Conservation (phyloP, 1,140 invertebrate genomes). For the Contarinia nasturtii region DNA sequence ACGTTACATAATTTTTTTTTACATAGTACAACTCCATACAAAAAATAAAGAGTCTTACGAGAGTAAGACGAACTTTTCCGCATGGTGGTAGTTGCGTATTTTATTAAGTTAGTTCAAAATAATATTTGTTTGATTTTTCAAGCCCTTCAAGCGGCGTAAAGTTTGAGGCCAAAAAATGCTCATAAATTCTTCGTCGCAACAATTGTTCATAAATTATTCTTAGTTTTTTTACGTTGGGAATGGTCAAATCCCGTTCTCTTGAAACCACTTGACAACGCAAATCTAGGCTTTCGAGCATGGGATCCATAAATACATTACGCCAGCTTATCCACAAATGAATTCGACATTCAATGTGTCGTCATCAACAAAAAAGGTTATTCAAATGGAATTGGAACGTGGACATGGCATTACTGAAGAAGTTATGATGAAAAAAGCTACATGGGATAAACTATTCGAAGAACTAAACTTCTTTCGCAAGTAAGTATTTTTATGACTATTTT, state of each 20-base stretch:
- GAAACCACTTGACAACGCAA: constrained; percentile 74
- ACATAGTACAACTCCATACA: too few relatives aligned
- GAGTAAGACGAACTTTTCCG: too few relatives aligned
- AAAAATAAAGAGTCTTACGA: too few relatives aligned
- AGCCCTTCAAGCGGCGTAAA: too few relatives aligned
- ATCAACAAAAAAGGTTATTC: constrained; percentile 84
- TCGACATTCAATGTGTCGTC: constrained; percentile 96
- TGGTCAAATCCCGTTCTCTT: constrained; percentile 96
- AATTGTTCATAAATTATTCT: constrained; percentile 94
- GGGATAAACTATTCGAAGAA: constrained; percentile 89
- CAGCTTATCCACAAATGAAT: constrained; percentile 98
- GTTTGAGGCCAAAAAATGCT: too few relatives aligned
- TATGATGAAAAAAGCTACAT: constrained; percentile 60
- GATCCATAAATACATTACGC: constrained; percentile 66
- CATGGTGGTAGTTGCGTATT: too few relatives aligned
- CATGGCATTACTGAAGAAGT: constrained; percentile 73
- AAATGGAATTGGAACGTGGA: constrained; percentile 71
- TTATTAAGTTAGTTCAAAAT: too few relatives aligned
- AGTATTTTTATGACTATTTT: too few relatives aligned
- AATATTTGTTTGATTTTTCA: too few relatives aligned
- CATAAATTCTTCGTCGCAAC: too few relatives aligned
- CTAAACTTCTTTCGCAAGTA: constrained; percentile 51
- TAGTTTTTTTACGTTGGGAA: constrained; percentile 92
- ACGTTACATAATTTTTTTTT: too few relatives aligned
- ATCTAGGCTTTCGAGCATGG: constrained; percentile 69